Conservation (phyloP, 2,797 vertebrate species). For the Oreortyx pictus region DNA sequence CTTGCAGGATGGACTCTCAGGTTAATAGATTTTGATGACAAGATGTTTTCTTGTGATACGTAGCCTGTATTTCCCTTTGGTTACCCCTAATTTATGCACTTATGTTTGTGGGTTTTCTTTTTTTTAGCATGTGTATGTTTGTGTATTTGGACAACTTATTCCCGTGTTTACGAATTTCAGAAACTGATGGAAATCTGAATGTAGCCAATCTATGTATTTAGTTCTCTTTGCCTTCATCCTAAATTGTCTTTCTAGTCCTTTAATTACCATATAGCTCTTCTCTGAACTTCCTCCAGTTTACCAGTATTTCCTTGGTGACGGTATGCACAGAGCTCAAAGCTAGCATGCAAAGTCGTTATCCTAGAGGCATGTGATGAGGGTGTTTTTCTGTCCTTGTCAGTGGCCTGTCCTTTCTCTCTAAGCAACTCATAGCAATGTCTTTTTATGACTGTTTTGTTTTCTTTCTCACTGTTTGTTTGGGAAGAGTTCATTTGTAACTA, state of each 20-base stretch:
- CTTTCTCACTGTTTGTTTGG: not conserved
- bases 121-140: too few relatives aligned
- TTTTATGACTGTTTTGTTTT: not conserved
- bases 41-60: not conserved
- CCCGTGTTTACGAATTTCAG: not conserved
- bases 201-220: not conserved
- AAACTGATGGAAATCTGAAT: not conserved
- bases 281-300: not conserved
- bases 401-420: not conserved
- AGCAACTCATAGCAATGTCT: not conserved
- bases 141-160: not conserved
- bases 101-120: not conserved
- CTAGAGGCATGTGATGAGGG: not conserved
- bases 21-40: not conserved
- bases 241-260: not conserved
- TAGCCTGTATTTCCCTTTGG: not conserved
- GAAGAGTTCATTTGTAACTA: not conserved
- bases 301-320: not conserved
- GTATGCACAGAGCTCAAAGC: not conserved
- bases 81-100: not conserved
- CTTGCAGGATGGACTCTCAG: not conserved
- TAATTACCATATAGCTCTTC: not conserved
- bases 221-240: not conserved
- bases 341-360: not conserved
- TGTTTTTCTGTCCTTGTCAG: not conserved